Base-by-base conservation (phyloP, 2,888 invertebrate species). In the Margaritifera margaritifera region DNA sequence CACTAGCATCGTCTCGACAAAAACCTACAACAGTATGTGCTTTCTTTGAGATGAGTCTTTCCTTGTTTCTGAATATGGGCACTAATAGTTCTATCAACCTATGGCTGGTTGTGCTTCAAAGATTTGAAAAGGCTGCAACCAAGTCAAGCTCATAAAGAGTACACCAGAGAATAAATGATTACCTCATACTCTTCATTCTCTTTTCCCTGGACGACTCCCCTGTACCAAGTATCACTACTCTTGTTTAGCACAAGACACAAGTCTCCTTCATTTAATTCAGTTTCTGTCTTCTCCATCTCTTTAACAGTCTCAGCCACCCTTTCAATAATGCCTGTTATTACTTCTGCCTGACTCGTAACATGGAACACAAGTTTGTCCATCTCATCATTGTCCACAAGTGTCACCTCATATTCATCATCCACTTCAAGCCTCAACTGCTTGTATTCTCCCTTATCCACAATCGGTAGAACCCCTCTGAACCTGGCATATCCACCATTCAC, bases 231-330 rank as follows among this genome's bases (percentile, higher is more conserved):
- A n/a, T 58, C 54, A 90, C 0, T 72, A 15, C 62, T 71, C 6
- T 52, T 27, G 66, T 67, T 68, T 51, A 62, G 62, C 6, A 93
- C 94, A 25, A 94, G 91, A 85, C 94, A 95, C 6, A 93, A 91
- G 74, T 94, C 93, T 1, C 93, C 94, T 80, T 91, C 91, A 0
- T 91, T 90, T 66, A 91, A 89, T 0, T 90, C 88, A 19, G 90
- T 82, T 42, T 88, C 88, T 80, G 92, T 92, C 60, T 66, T 56
- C 15, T 68, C 69, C 25, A 67, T 42, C 42, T 58, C 66, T 27
- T 75, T 66, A 11, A 81, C 78, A 62, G 59, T 58, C 55, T 74
- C 71, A 2, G 24, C 60, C 15, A 75, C 73, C 50, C 54, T 63
- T 54, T 64, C 68, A 53, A 53, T 62, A 5, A 80, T 66, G 20